A percentile compares a stretch with the other conserved stretches of the same genome.
phyloP scores from a whole-genome alignment of 2,888 invertebrate genomes.

The Ephialtes manifestator region DNA sequence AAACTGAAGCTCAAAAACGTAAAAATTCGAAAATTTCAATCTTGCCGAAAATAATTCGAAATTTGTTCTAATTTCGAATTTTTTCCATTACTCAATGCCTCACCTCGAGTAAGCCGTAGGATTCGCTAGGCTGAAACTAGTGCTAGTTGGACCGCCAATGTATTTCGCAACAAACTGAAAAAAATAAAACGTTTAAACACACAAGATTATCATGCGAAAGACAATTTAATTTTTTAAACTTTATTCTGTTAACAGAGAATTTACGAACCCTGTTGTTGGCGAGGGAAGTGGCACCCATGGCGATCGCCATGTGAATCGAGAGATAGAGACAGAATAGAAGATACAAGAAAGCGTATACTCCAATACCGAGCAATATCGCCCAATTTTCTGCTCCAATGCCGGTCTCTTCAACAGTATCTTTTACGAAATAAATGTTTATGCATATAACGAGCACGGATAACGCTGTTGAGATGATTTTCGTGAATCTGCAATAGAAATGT shows the following conservation, averaged over 20 bases:
- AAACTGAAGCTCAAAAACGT: neutral
- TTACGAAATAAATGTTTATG: conserved; percentile 93
- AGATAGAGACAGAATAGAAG: conserved; percentile 91
- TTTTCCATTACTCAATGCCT: conserved; percentile 70
- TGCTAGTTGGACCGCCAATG: conserved; percentile 87
- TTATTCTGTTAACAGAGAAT: neutral
- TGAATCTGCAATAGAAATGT: conserved; percentile 87
- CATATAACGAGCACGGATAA: conserved; percentile 91
- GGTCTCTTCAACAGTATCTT: conserved; percentile 87
- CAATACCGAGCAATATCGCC: conserved; percentile 85
- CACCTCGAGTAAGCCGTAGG: conserved; percentile 89
- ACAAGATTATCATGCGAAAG: neutral
- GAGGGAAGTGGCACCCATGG: conserved; percentile 89
- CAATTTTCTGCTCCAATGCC: conserved; percentile 86
- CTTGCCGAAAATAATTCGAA: neutral
- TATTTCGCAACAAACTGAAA: conserved; percentile 88
- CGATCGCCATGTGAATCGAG: conserved; percentile 90
- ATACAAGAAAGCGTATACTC: conserved; percentile 89
- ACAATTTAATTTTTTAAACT: neutral
- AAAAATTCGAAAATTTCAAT: neutral
- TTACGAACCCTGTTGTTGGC: conserved; percentile 84
- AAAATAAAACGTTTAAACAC: conserved; percentile 59
- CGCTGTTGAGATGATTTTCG: conserved; percentile 90
- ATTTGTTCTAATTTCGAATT: neutral
- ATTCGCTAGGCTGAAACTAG: conserved; percentile 87